Evolutionary conservation across 2,888 invertebrate species (phyloP), one percentile per base, ranked within the genome.

Genomic region (Choristoneura rosaceana): DNA sequence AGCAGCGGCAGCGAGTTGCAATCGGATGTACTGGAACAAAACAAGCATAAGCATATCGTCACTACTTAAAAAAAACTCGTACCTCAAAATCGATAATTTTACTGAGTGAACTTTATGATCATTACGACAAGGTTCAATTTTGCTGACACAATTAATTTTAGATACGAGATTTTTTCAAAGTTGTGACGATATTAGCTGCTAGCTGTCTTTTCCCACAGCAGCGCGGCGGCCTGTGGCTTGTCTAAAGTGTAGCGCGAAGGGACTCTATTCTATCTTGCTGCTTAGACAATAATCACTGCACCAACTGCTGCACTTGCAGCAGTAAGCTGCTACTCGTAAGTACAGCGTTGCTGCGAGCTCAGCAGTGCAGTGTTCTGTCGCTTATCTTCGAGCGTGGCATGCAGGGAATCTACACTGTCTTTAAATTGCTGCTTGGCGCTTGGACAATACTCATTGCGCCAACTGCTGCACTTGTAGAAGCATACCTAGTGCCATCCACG

Each of bases 1-100:
- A 97, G 89, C 12, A 97, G 94, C 0, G 97, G 96, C 14, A 97
- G 95, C 63, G 96, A 96, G 79, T 96, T 96, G 86, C 97, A 97
- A 55, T 95, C 95, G 4, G 97, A 95, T 55, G 96, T 90, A 78
- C 95, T 95, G 89, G 91, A 95, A 67, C 43, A 10, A 43, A 10
- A 12, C 43, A 43, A 10, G 10, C 12, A 43, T 12, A 25, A 25
- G 25, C 1, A 25, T 25, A 25, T n/a, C n/a, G n/a, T n/a, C n/a
- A n/a, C n/a, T n/a, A n/a, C n/a, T n/a, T n/a, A n/a, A n/a, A n/a
- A n/a, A n/a, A n/a, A n/a, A n/a, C n/a, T n/a, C n/a, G n/a, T n/a
- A n/a, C n/a, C n/a, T n/a, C n/a, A n/a, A n/a, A n/a, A n/a, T n/a
- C n/a, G n/a, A n/a, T n/a, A n/a, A n/a, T n/a, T n/a, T n/a, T n/a